A percentile compares a stretch with the other conserved stretches of the same genome.
phyloP scores from a whole-genome alignment of 30 jellyfish, hydroid and myxozoan genomes.

The Cassiopea xamachana region DNA sequence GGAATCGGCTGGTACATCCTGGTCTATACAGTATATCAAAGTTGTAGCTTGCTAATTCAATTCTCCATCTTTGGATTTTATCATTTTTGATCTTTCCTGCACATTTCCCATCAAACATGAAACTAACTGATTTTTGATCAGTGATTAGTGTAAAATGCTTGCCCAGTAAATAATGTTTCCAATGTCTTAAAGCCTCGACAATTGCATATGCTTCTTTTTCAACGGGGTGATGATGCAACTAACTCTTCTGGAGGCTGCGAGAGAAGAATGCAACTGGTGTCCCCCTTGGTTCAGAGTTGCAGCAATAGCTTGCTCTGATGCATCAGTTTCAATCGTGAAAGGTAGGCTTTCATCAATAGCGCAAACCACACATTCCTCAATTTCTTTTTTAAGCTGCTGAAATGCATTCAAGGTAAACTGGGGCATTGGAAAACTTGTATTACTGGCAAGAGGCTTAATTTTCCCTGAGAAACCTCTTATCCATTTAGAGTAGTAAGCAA shows the following conservation, averaged over 20 bases:
- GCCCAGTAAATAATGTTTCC: slow-evolving; percentile 81
- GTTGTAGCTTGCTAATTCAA: slow-evolving; percentile 72
- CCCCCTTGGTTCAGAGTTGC: slow-evolving; percentile 87
- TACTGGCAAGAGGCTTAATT: slow-evolving; percentile 33
- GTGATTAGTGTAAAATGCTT: slow-evolving; percentile 75
- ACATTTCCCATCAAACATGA: slow-evolving; percentile 62
- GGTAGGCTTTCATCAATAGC: slow-evolving; percentile 74
- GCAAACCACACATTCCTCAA: slow-evolving; percentile 33
- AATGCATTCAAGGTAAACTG: slow-evolving; percentile 28
- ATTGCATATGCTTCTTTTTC: slow-evolving; percentile 87
- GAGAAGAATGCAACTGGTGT: slow-evolving; percentile 84
- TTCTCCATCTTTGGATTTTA: slow-evolving; percentile 81
- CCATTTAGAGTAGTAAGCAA: slow-evolving; percentile 79
- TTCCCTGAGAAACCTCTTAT: slow-evolving; percentile 68
- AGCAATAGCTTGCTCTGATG: slow-evolving; percentile 82
- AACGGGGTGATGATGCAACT: slow-evolving; percentile 61
- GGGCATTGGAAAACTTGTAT: slow-evolving; percentile 49
- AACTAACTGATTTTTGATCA: slow-evolving; percentile 83
- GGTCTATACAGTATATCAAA: slow-evolving; percentile 87
- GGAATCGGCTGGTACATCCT: slow-evolving; percentile 82
- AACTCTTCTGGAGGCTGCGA: slow-evolving; percentile 53
- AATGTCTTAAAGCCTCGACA: slow-evolving; percentile 71
- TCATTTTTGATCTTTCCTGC: slow-evolving; percentile 80
- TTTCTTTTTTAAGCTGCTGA: neutral
- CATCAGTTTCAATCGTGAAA: slow-evolving; percentile 84